phyloP scores from a whole-genome alignment of 2,888 invertebrate genomes.

The Poecilobothrus nobilitatus region DNA sequence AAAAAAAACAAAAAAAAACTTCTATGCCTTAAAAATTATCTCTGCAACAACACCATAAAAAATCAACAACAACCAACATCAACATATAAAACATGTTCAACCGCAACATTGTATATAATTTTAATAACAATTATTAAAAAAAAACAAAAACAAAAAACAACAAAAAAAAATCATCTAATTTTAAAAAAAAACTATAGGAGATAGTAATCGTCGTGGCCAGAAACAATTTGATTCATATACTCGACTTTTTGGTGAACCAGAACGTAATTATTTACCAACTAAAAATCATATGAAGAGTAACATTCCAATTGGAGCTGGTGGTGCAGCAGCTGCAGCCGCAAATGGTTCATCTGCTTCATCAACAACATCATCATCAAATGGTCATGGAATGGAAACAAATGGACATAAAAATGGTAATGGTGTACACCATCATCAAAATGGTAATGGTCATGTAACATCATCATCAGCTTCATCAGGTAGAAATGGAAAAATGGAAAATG shows the following conservation, averaged over 20 bases:
- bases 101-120: no score
- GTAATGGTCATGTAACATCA: constrained; percentile 37
- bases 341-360: constrained; percentile 27
- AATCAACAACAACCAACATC: not conserved
- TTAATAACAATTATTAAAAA: no score
- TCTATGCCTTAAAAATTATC: no score
- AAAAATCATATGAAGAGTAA: constrained; percentile 51
- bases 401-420: constrained; percentile 28
- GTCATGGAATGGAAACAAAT: constrained; percentile 24
- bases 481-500: constrained; percentile 26
- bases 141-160: not conserved
- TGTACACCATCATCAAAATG: constrained; percentile 32
- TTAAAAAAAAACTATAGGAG: constrained; percentile 29
- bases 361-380: constrained; percentile 11
- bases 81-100: not conserved
- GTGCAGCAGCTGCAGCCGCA: constrained; percentile 19
- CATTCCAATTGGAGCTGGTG: constrained; percentile 43
- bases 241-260: constrained; percentile 50
- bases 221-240: constrained; percentile 47
- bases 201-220: constrained; percentile 39
- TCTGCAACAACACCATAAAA: not conserved
- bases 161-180: not conserved
- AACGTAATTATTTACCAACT: constrained; percentile 46
- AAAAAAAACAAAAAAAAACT: no score
- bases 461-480: constrained; percentile 41